Evolutionary conservation across 1,140 invertebrate species (phyloP).

Genomic region (Globodera ellingtonae): DNA sequence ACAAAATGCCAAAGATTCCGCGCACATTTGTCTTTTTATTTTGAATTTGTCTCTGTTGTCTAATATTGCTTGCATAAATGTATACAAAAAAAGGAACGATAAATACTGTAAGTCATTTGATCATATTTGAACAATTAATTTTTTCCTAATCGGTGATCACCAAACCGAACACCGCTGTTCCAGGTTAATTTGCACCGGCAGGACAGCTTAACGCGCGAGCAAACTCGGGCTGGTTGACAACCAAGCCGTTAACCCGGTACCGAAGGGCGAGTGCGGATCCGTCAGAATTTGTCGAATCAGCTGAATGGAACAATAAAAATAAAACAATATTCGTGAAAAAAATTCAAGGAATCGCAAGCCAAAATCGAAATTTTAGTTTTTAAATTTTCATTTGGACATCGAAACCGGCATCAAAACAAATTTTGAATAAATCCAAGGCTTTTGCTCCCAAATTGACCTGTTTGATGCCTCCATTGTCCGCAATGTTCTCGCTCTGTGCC

Average conservation of each 20-base stretch:
- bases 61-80: conserved; percentile 1
- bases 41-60: not conserved
- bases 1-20: too few species aligned
- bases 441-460: conserved; percentile 38
- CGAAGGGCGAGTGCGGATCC: conserved; percentile 51
- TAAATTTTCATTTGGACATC: too few species aligned
- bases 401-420: not conserved
- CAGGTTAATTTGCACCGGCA: conserved; percentile 43
- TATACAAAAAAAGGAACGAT: not conserved
- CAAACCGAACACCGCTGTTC: conserved; percentile 46
- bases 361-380: too few species aligned
- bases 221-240: conserved; percentile 56
- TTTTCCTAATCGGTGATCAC: conserved; percentile 12
- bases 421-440: too few species aligned
- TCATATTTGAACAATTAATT: not conserved
- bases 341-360: too few species aligned
- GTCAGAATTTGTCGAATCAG: conserved; percentile 50
- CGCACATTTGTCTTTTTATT: not conserved
- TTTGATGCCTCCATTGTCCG: conserved; percentile 69
- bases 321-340: too few species aligned
- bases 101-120: not conserved
- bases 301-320: not conserved
- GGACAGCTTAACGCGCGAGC: conserved; percentile 53
- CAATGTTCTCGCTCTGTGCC: conserved; percentile 70
- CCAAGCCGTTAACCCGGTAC: conserved; percentile 56